Base-by-base conservation (phyloP, 2,113 vertebrate genomes). In the Fregata magnificens region DNA sequence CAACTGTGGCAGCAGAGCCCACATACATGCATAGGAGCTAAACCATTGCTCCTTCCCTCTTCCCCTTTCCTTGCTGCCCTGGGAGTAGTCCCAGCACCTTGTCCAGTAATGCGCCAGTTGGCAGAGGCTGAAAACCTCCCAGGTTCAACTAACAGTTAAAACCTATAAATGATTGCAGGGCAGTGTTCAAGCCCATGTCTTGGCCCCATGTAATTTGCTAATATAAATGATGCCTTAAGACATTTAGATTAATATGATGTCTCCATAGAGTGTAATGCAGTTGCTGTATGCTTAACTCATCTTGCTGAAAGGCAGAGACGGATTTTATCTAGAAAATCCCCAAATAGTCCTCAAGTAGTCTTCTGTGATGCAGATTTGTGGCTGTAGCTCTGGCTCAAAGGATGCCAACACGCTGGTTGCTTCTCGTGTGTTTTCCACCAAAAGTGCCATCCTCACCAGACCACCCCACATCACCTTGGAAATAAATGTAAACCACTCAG, bases 11-110 rank as follows among this genome's bases (percentile, higher is more conserved):
- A 67, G 56, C 59, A 78, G 31, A 71, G 18, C 25, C 9, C 38
- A 42, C 4, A 18, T 3, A n/a, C 2, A 2, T 3, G 15, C 40
- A 49, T 0, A 62, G 55, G 31, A 65, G 11, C 6, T 45, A 66
- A 70, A 36, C 13, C 52, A 20, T 4, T 70, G 25, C 11, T 50
- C 31, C 45, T 77, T 86, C 59, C 31, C 10, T 73, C 21, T 59
- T 44, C 7, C 69, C 22, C 4, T n/a, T 71, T 76, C 29, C 61
- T 55, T 59, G n/a, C 34, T 58, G 42, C 8, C 32, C n/a, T 10
- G 29, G 45, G 36, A 86, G 34, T 31, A 69, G 36, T 20, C 45
- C 36, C 18, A 81, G 45, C 10, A 50, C 21, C 62, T 61, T 31
- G 16, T 20, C 16, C 42, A 8, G 34, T 32, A 73, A 12, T 4